Percentiles rank a stretch among this genome's conserved stretches.
phyloP scores from a whole-genome alignment of 2,888 invertebrate species.

The Synanthedon tipuliformis region DNA sequence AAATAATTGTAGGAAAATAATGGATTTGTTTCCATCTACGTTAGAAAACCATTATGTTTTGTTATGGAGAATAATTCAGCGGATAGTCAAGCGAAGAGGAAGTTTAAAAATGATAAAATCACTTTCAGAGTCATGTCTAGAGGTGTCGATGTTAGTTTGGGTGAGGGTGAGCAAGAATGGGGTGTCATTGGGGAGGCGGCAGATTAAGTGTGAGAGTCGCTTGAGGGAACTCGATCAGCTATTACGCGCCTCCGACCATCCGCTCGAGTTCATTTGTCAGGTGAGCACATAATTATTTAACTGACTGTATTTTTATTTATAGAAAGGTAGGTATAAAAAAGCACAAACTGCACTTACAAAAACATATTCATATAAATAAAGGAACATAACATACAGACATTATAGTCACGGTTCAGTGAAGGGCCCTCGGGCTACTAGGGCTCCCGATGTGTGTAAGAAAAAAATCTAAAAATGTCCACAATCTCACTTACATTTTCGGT shows the following conservation, averaged over 20 bases:
- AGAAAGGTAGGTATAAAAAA: too few relatives aligned
- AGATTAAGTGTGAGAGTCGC: slow-evolving; percentile 89
- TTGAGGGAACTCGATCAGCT: slow-evolving; percentile 85
- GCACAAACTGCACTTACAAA: too few relatives aligned
- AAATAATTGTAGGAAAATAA: neutral
- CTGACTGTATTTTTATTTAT: too few relatives aligned
- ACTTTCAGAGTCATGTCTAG: slow-evolving; percentile 77
- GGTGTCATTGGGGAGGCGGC: slow-evolving; percentile 81
- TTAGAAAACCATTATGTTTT: neutral
- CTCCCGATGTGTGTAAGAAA: too few relatives aligned
- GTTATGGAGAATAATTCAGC: neutral
- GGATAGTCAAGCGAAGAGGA: neutral
- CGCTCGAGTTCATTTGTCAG: slow-evolving; percentile 90
- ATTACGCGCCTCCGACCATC: slow-evolving; percentile 81
- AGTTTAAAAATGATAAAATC: neutral
- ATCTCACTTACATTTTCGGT: too few relatives aligned
- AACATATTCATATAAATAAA: too few relatives aligned
- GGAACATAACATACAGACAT: too few relatives aligned
- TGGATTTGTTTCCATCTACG: neutral
- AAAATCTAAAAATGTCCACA: too few relatives aligned
- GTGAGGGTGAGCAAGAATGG: slow-evolving; percentile 86
- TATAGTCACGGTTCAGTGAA: too few relatives aligned
- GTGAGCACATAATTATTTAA: slow-evolving; percentile 35
- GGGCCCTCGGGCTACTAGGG: too few relatives aligned
- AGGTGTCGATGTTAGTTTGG: slow-evolving; percentile 85